Conservation (phyloP, 2,888 invertebrate genomes). For the Eupeodes latifasciatus region DNA sequence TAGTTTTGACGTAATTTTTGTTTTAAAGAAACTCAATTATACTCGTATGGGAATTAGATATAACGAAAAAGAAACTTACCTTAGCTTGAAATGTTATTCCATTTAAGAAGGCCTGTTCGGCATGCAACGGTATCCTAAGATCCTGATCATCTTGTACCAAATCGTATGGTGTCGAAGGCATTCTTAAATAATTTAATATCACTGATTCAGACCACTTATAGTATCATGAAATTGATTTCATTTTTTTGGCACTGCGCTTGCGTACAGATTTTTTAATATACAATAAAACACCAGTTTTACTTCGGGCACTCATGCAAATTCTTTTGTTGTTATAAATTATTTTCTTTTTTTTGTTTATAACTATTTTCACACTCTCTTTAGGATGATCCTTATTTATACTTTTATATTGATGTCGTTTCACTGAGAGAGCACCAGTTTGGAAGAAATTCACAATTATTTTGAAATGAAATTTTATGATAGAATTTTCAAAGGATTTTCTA, state of each 20-base stretch:
- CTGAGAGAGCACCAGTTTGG: not conserved
- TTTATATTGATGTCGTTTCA: not conserved
- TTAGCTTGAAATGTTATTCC: conserved; percentile 99
- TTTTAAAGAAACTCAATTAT: too few relatives aligned
- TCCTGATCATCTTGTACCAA: conserved; percentile 98
- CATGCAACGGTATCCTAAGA: conserved; percentile 97
- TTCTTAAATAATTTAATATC: conserved; percentile 86
- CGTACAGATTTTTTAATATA: conserved; percentile 83
- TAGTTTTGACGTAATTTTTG: too few relatives aligned
- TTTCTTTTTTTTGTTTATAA: not conserved
- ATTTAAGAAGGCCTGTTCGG: conserved; percentile 96
- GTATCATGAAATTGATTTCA: conserved; percentile 85
- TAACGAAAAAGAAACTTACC: conserved; percentile 88
- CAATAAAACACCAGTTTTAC: conserved; percentile 82
- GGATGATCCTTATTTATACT: not conserved
- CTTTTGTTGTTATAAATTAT: conserved; percentile 56
- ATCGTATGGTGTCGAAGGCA: conserved; percentile 96
- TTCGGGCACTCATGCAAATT: conserved; percentile 83
- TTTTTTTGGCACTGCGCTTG: conserved; percentile 84
- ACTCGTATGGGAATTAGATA: too few relatives aligned
- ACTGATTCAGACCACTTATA: conserved; percentile 85
- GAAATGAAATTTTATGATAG: not conserved
- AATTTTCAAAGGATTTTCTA: not conserved
- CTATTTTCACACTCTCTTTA: not conserved
- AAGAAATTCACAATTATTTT: not conserved